Evolutionary conservation across 1,140 invertebrate species (phyloP).

Genomic region (Zelostemma sp.): DNA sequence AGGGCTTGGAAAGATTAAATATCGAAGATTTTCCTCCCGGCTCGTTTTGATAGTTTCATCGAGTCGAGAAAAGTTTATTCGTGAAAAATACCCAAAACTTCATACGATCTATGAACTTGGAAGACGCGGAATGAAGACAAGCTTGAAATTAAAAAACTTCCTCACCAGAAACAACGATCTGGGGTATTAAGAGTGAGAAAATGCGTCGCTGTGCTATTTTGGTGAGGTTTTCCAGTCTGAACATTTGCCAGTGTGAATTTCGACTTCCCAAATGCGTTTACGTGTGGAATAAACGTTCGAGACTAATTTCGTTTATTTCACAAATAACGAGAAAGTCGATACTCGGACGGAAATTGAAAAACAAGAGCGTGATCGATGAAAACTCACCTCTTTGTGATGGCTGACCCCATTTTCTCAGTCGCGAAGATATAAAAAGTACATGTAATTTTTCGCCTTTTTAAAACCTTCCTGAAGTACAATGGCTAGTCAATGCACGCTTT

Average conservation of each 20-base stretch:
- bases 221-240: too few species aligned
- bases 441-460: conserved; percentile 2
- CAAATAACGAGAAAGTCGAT: not conserved
- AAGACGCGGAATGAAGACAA: not conserved
- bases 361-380: not conserved
- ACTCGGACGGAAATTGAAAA: not conserved
- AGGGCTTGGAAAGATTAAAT: too few species aligned
- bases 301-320: not conserved
- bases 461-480: conserved; percentile 1
- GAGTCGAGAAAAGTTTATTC: too few species aligned
- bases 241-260: too few species aligned
- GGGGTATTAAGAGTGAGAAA: not conserved
- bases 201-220: not conserved
- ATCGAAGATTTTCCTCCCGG: too few species aligned
- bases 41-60: too few species aligned
- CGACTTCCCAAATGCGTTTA: too few species aligned
- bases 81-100: too few species aligned
- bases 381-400: not conserved
- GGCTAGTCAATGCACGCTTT: conserved; percentile 1
- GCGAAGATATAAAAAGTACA: not conserved
- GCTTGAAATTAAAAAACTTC: conserved; percentile 30
- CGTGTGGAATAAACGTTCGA: too few species aligned
- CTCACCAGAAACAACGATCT: too few species aligned
- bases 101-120: not conserved
- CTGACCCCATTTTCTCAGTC: conserved; percentile 1